phyloP scores from a whole-genome alignment of 1,140 invertebrate species.

The Sipha flava region DNA sequence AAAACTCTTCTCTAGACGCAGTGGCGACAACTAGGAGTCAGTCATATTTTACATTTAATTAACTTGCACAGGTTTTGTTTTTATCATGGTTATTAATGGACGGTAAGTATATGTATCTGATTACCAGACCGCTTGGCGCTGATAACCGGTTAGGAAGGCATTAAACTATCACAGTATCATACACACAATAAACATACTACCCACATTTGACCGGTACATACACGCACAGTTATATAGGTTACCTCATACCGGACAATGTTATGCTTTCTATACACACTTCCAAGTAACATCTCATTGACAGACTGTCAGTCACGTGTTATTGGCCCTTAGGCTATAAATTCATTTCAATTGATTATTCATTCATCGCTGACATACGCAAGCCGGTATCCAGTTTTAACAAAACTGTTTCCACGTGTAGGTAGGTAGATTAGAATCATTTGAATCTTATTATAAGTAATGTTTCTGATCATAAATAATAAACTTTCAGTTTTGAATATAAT shows the following conservation, averaged over 20 bases:
- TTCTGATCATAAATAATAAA: too few relatives aligned
- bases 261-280: not conserved
- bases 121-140: constrained; percentile 26
- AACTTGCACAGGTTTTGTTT: not conserved
- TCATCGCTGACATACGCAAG: not conserved
- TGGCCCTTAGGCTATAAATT: not conserved
- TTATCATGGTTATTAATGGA: not conserved
- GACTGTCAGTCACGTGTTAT: not conserved
- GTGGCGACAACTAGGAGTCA: not conserved
- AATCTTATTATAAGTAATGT: too few relatives aligned
- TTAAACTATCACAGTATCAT: constrained; percentile 8
- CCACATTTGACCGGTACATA: not conserved
- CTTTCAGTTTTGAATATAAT: too few relatives aligned
- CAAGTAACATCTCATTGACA: constrained; percentile 3
- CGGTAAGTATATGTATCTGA: not conserved
- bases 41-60: not conserved
- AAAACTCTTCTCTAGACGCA: not conserved
- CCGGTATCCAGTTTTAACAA: too few relatives aligned
- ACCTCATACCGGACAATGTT: not conserved
- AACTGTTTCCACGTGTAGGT: too few relatives aligned
- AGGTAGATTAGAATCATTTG: too few relatives aligned
- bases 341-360: not conserved
- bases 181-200: not conserved
- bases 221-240: constrained; percentile 16
- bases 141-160: constrained; percentile 11